Base-by-base conservation (phyloP, 2,888 invertebrate genomes). In the Volucella inanis region DNA sequence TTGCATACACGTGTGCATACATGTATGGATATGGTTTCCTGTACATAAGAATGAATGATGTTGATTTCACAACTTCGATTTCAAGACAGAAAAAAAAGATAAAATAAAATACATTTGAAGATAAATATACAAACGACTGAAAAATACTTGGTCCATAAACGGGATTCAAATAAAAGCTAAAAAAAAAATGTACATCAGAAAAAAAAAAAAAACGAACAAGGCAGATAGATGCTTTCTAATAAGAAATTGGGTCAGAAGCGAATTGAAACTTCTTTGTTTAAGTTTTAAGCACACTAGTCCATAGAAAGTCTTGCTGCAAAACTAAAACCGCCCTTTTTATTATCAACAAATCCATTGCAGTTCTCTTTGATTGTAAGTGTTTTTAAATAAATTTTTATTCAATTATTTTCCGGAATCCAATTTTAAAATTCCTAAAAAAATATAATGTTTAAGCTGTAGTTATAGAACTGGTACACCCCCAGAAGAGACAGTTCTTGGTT, bases 241-340 rank as follows among this genome's bases (percentile, higher is more conserved):
- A 70, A 49, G 49, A 49, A 70, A 59, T 70, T 70, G 70, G 59
- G 70, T 70, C 70, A 70, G 70, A 70, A 49, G 57, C 59, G 70
- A 70, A 70, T 59, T 70, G 57, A 70, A 70, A 70, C 49, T 70
- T 70, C 59, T 57, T 70, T 70, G 70, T 59, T 70, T 50, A 52
- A 70, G 57, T 70, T 70, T 70, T 52, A 39, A 59, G 57, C 49
- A 70, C 57, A 59, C 70, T 70, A 59, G 59, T 57, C 57, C 70
- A 70, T 49, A 59, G 38, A 68, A 70, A 70, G 57, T 57, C 39
- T 49, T 70, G 47, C 57, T 70, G 49, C 57, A 68, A 41, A 45
- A 54, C 68, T 45, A 55, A 31, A 43, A 45, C 1, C 4, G 12
- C 3, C 22, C 6, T 14, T 11, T n/a, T n/a, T n/a, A n/a, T 11